A percentile compares a stretch with the other conserved stretches of the same genome.
Conservation (phyloP, 2,113 vertebrate species). For the Elgaria multicarinata region DNA sequence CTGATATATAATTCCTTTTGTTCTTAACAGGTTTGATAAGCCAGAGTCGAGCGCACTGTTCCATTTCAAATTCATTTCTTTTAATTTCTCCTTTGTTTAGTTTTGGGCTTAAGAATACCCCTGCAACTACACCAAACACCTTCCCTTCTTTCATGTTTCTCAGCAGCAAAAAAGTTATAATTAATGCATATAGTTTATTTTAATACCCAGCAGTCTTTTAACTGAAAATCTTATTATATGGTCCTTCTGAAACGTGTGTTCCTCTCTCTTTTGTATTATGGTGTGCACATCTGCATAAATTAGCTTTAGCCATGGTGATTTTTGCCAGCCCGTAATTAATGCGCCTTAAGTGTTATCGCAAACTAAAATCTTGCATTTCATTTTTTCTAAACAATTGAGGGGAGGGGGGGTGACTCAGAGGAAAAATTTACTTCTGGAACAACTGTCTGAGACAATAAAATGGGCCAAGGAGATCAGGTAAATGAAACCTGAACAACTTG, state of each 20-base stretch:
- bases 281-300: constrained; percentile 60
- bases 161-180: constrained; percentile 26
- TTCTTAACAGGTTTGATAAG: constrained; percentile 82
- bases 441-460: constrained; percentile 50
- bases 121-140: not conserved
- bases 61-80: constrained; percentile 68
- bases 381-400: constrained; percentile 60
- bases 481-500: not conserved
- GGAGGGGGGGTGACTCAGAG: constrained; percentile 7
- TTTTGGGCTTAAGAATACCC: constrained; percentile 73
- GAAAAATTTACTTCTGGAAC: constrained; percentile 57
- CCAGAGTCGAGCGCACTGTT: constrained; percentile 71
- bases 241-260: constrained; percentile 53
- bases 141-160: constrained; percentile 48
- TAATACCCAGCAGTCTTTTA: constrained; percentile 48
- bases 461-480: not conserved
- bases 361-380: constrained; percentile 65
- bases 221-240: constrained; percentile 59
- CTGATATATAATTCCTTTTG: constrained; percentile 84
- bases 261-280: constrained; percentile 44
- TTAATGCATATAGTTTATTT: constrained; percentile 50
- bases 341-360: constrained; percentile 63
- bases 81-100: constrained; percentile 74
- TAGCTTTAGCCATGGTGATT: constrained; percentile 63
- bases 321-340: constrained; percentile 61